A percentile compares a stretch with the other conserved stretches of the same genome.
These are phyloP conservation scores for Enteromius fasciolatus DNA, from an alignment of 2,797 vertebrate species.

Conservation along the genomic window DNA sequence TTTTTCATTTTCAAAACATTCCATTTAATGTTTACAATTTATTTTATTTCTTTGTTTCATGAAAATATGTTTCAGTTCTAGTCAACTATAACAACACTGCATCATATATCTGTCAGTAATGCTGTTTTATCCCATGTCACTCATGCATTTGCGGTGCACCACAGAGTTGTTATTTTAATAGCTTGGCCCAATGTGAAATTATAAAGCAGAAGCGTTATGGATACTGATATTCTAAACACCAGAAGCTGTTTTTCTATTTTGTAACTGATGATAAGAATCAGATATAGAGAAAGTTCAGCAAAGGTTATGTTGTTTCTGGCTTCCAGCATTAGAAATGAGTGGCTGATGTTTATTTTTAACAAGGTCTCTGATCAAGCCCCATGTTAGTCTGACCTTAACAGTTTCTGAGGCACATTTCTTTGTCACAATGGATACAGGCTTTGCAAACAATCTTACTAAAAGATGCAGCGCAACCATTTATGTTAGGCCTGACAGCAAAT, in stretches of 20 bases:
- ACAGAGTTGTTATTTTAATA: constrained; percentile 15
- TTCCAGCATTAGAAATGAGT: constrained; percentile 18
- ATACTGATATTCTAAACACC: constrained; percentile 6
- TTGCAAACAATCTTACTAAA: not conserved
- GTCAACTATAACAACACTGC: not conserved
- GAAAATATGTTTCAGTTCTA: not conserved
- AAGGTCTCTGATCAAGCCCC: not conserved
- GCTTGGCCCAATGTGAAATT: not conserved
- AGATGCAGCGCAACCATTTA: constrained; percentile 5
- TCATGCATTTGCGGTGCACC: constrained; percentile 8
- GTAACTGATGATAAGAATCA: constrained; percentile 21
- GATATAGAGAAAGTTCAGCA: constrained; percentile 27
- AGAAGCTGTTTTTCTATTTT: constrained; percentile 22
- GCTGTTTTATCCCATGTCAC: not conserved
- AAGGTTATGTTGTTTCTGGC: constrained; percentile 16
- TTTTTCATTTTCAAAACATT: not conserved
- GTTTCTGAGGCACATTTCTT: constrained; percentile 7
- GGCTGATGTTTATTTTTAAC: constrained; percentile 32
- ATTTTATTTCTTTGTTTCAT: not conserved
- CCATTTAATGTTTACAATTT: not conserved
- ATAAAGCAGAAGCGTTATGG: not conserved
- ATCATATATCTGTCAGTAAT: not conserved
- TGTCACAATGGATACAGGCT: constrained; percentile 7
- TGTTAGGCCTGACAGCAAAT: not conserved
- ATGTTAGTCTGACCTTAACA: constrained; percentile 21